phyloP scores from a whole-genome alignment of 2,113 vertebrate genomes.

The Penelope pileata region DNA sequence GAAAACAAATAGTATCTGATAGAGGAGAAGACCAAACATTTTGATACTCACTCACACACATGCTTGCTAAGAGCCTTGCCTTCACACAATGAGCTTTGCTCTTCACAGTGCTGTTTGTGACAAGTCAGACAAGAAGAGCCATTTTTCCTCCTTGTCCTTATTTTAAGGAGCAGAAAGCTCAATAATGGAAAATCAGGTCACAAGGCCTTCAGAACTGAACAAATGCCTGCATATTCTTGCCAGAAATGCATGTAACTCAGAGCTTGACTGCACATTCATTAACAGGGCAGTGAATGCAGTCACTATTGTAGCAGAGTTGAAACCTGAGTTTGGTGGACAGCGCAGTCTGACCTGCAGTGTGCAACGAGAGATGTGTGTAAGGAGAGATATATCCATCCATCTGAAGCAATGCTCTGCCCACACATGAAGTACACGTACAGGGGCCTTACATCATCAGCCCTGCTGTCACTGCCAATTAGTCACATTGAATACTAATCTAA shows the following conservation, averaged over 20 bases:
- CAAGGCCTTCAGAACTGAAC: background rate
- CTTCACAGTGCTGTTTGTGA: background rate
- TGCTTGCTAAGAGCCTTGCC: background rate
- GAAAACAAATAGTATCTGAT: background rate
- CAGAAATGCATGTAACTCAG: background rate
- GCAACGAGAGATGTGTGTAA: background rate
- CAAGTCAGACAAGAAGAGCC: background rate
- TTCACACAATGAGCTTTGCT: background rate
- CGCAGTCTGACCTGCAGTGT: accelerated
- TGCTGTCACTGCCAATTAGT: background rate
- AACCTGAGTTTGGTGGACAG: background rate
- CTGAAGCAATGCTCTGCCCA: background rate
- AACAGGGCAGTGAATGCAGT: background rate
- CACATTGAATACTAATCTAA: background rate
- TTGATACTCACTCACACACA: background rate
- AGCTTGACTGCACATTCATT: background rate
- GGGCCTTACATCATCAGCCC: background rate
- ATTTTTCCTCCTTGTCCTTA: background rate
- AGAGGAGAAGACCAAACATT: background rate
- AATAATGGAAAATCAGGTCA: background rate
- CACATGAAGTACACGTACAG: background rate
- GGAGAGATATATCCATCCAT: background rate
- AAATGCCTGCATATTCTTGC: background rate
- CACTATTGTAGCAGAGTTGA: background rate
- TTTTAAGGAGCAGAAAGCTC: slow-evolving; percentile 5